Evolutionary conservation across 2,888 invertebrate species (phyloP), one percentile per base, ranked within the genome.

Genomic region (Busseola fusca): DNA sequence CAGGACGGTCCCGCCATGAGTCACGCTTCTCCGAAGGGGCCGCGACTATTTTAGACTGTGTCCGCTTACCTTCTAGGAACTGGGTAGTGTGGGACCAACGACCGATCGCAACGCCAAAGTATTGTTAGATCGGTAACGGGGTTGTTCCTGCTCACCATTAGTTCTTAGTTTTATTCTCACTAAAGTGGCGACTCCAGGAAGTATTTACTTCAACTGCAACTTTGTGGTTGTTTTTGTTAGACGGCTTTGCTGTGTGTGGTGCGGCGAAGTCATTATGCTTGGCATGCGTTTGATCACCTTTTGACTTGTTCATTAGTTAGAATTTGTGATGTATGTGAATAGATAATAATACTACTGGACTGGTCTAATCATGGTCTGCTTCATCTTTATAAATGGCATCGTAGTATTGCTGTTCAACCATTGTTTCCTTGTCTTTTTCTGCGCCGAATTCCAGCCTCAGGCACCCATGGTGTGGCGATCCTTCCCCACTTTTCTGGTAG

Each of bases 1-100:
- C 88, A 88, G 92, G 92, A 91, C 92, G 86, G 93, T 93, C 93
- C 93, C 92, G 92, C 78, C 73, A 81, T 95, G 95, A 95, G 75
- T 95, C 95, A 95, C 87, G 87, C 85, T 92, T 93, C 94, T 93
- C 93, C 92, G 95, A 95, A 95, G 94, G 91, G 92, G 93, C 92
- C 92, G 92, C 87, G 91, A 92, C 94, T 95, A 95, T 95, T 95
- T 95, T 94, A 93, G 93, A 92, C 90, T 94, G 95, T 93, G 95
- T 95, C 94, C 95, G 95, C 94, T 94, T 94, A 93, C 95, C 93
- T 95, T 95, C 95, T 95, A 93, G 93, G 95, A 95, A 95, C 89
- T 91, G 91, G 89, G 89, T 90, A 86, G 87, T 88, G 87, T 90
- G 94, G 91, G 95, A 95, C 95, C 95, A 94, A 95, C 94, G 95